These are phyloP conservation scores for Clarias batrachus DNA, from an alignment of 2,113 vertebrate genomes.

Conservation along the genomic window DNA sequence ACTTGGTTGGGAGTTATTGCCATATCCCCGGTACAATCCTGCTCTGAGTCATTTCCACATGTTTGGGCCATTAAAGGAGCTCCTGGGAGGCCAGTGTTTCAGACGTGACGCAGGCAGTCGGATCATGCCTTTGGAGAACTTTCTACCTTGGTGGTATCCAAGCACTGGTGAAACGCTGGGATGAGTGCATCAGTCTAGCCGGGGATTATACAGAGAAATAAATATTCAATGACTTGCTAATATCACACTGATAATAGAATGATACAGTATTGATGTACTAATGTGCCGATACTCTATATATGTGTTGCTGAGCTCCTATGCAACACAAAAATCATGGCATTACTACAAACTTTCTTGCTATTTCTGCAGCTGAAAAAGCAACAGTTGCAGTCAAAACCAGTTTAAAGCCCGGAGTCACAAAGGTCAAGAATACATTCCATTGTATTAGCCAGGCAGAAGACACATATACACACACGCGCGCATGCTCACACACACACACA, in stretches of 20 bases:
- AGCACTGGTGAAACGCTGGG: too few relatives aligned
- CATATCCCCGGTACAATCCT: too few relatives aligned
- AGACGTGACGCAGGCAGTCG: too few relatives aligned
- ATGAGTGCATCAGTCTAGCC: too few relatives aligned
- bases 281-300: neutral
- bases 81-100: too few relatives aligned
- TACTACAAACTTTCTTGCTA: neutral
- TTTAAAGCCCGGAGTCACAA: conserved; percentile 14
- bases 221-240: neutral
- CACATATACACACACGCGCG: conserved; percentile 8
- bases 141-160: too few relatives aligned
- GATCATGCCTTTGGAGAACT: too few relatives aligned
- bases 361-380: neutral
- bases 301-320: neutral
- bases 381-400: neutral
- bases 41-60: too few relatives aligned
- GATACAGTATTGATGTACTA: neutral
- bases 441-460: neutral
- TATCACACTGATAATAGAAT: neutral
- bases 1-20: too few relatives aligned
- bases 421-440: neutral
- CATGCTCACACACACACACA: neutral
- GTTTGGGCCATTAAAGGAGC: too few relatives aligned
- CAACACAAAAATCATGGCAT: neutral
- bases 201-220: too few relatives aligned